phyloP scores from a whole-genome alignment of 2,888 invertebrate species.

The Prostheceraeus crozeri region DNA sequence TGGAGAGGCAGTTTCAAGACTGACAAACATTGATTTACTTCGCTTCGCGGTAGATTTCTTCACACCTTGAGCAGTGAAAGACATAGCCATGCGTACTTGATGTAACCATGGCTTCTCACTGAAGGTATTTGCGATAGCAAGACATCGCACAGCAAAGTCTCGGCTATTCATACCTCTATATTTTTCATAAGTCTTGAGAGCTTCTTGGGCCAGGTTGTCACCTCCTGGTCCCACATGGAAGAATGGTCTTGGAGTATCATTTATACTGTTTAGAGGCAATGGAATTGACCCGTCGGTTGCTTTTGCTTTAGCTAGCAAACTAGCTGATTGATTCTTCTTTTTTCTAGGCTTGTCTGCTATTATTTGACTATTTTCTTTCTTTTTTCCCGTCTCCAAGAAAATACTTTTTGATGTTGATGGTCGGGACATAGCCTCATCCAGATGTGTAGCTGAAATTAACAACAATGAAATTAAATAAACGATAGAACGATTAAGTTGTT shows the following conservation, averaged over 20 bases:
- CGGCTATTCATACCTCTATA: constrained; percentile 48
- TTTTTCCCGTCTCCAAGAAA: constrained; percentile 36
- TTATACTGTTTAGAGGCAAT: constrained; percentile 47
- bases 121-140: constrained; percentile 53
- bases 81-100: constrained; percentile 52
- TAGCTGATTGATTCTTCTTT: constrained; percentile 43
- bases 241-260: constrained; percentile 48
- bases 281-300: constrained; percentile 47
- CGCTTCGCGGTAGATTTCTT: constrained; percentile 40
- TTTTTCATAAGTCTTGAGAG: constrained; percentile 46
- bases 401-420: too few species aligned
- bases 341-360: too few species aligned
- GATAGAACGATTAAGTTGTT: too few species aligned
- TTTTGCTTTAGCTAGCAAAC: constrained; percentile 44
- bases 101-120: constrained; percentile 54
- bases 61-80: constrained; percentile 47
- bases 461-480: too few species aligned
- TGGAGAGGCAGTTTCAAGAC: constrained; percentile 4
- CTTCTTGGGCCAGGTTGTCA: constrained; percentile 45
- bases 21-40: constrained; percentile 11
- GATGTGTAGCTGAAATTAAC: too few species aligned
- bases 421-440: too few species aligned
- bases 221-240: constrained; percentile 41
- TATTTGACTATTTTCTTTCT: background rate
- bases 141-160: constrained; percentile 52